Evolutionary conservation across 2,888 invertebrate genomes (phyloP).

Genomic region (Cheilosia vernalis): DNA sequence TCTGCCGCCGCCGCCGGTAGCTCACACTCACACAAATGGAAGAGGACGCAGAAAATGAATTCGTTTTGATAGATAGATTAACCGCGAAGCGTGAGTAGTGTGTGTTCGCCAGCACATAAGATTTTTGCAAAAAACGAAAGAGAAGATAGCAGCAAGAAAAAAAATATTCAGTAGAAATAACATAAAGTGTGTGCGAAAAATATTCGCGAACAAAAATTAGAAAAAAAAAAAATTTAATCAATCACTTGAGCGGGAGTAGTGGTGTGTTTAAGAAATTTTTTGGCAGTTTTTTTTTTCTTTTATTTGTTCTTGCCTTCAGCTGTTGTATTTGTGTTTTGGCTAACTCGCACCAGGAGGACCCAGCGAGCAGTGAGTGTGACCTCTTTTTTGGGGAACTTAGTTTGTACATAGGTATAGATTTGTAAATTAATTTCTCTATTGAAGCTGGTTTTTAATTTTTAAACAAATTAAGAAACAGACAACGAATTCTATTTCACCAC

Average conservation of each 20-base stretch:
- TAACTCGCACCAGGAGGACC: constrained; percentile 33
- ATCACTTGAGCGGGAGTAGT: constrained; percentile 60
- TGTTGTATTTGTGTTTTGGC: constrained; percentile 37
- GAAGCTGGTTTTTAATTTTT: constrained; percentile 7
- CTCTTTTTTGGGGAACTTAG: constrained; percentile 42
- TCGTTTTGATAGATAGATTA: constrained; percentile 67
- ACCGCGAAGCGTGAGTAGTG: constrained; percentile 57
- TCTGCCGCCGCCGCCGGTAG: constrained; percentile 62
- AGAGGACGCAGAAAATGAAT: constrained; percentile 59
- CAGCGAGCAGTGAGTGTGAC: constrained; percentile 55
- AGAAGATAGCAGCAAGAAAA: constrained; percentile 18
- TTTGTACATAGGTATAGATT: neutral
- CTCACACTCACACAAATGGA: constrained; percentile 54
- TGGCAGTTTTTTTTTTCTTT: constrained; percentile 29
- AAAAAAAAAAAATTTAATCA: constrained; percentile 61
- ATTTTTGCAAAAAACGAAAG: constrained; percentile 56
- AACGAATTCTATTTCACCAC: constrained; percentile 39
- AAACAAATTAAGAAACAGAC: neutral
- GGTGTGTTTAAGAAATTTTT: constrained; percentile 55
- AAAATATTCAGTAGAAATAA: constrained; percentile 49
- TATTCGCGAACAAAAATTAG: constrained; percentile 58
- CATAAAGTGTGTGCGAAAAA: constrained; percentile 69
- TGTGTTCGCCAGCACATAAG: constrained; percentile 64
- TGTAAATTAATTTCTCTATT: constrained; percentile 49
- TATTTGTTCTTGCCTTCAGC: constrained; percentile 18